These are phyloP conservation scores for Natator depressus DNA, from an alignment of 2,113 vertebrate species.

Conservation along the genomic window DNA sequence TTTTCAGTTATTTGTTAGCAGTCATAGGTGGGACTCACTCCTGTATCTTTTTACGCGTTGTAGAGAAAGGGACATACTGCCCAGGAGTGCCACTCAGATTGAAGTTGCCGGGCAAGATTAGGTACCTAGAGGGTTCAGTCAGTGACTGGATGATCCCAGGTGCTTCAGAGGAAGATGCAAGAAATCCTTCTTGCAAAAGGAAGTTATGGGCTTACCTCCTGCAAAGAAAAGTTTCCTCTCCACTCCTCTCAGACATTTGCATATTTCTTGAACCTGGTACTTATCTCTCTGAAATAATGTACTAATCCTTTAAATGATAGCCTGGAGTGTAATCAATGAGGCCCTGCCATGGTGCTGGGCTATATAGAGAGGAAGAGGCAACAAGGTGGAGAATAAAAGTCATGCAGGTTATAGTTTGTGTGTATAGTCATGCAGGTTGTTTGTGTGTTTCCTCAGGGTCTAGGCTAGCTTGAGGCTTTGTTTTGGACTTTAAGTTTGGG, in stretches of 20 bases:
- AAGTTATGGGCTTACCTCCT: neutral
- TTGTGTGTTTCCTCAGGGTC: neutral
- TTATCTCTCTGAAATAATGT: neutral
- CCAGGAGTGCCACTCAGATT: slow-evolving; percentile 85
- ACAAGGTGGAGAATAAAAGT: neutral
- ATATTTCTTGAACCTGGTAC: neutral
- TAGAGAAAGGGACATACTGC: slow-evolving; percentile 94
- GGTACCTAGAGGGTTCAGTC: neutral
- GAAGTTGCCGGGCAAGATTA: slow-evolving; percentile 50
- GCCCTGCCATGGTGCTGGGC: neutral
- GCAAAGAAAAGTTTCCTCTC: slow-evolving; percentile 11
- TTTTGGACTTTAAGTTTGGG: neutral
- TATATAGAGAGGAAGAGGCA: neutral
- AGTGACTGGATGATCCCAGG: fast-evolving
- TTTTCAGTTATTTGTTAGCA: slow-evolving; percentile 61
- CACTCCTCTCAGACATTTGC: neutral
- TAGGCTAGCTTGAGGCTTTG: neutral
- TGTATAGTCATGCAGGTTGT: too few species aligned
- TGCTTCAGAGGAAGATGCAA: neutral
- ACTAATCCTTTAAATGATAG: neutral
- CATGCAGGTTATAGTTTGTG: neutral
- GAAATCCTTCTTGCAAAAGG: neutral
- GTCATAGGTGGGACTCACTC: slow-evolving; percentile 89
- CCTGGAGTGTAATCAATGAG: neutral
- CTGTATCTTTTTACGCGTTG: slow-evolving; percentile 95